Percentiles rank a stretch among this genome's conserved stretches.
Conservation (phyloP, 1,140 invertebrate species). For the Drosophila erecta region DNA sequence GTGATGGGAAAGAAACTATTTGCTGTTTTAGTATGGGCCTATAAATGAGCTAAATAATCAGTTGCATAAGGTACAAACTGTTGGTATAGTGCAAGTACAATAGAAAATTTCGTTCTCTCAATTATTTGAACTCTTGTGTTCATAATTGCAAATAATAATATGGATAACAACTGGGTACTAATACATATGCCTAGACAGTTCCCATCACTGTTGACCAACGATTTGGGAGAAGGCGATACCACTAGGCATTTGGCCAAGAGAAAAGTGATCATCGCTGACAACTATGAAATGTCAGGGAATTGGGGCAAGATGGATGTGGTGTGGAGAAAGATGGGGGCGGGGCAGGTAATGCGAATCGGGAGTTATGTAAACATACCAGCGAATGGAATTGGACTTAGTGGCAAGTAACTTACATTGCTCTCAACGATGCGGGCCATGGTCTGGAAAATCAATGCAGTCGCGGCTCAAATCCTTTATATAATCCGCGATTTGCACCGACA, state of each 20-base stretch:
- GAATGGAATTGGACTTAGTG: constrained; percentile 35
- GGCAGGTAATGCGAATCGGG: constrained; percentile 3
- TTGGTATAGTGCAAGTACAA: background rate
- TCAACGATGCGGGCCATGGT: constrained; percentile 72
- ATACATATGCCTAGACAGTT: background rate
- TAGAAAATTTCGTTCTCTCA: no score
- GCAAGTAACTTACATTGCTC: constrained; percentile 71
- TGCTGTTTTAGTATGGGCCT: background rate
- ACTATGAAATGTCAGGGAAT: constrained; percentile 37
- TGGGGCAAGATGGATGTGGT: background rate
- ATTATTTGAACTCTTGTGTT: no score
- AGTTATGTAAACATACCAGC: constrained; percentile 65
- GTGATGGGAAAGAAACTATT: constrained; percentile 11
- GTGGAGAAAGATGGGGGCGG: background rate
- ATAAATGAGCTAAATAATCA: background rate
- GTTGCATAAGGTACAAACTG: background rate
- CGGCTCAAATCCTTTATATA: constrained; percentile 19
- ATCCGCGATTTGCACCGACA: constrained; percentile 16
- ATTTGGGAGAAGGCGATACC: constrained; percentile 8
- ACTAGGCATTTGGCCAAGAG: constrained; percentile 10
- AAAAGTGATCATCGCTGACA: constrained; percentile 14
- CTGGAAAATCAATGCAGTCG: constrained; percentile 35
- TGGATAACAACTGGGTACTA: background rate
- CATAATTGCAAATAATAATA: no score
- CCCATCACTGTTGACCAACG: constrained; percentile 19